Evolutionary conservation across 1,140 invertebrate genomes (phyloP).

Genomic region (Cyclina sinensis): DNA sequence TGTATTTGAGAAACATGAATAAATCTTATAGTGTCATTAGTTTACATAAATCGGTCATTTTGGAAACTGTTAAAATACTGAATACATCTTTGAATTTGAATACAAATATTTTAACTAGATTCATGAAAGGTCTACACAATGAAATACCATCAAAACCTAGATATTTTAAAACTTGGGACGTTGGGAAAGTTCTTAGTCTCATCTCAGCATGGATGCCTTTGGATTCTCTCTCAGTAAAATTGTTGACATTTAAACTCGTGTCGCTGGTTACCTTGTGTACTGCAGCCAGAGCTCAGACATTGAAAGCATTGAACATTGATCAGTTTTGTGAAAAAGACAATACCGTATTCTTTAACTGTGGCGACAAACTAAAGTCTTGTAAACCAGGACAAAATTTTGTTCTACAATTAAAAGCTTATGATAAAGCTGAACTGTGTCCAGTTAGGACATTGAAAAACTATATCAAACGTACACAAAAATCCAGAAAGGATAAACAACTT

Average conservation of each 20-base stretch:
- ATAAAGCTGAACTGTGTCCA: neutral
- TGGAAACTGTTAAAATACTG: slow-evolving; percentile 22
- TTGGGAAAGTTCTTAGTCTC: neutral
- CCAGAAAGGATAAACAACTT: slow-evolving; percentile 16
- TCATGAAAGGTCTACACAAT: slow-evolving; percentile 11
- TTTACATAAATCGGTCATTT: slow-evolving; percentile 19
- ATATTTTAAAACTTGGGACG: neutral
- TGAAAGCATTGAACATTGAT: slow-evolving; percentile 37
- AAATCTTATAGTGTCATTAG: slow-evolving; percentile 47
- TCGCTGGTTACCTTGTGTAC: neutral
- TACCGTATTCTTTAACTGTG: slow-evolving; percentile 1
- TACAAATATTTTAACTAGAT: slow-evolving; percentile 17
- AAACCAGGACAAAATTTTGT: neutral
- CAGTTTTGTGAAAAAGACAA: slow-evolving; percentile 6
- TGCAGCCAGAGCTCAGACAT: slow-evolving; percentile 3
- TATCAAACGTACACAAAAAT: neutral
- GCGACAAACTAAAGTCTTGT: neutral
- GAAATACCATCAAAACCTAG: neutral
- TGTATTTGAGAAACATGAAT: slow-evolving; percentile 34
- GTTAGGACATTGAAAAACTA: neutral
- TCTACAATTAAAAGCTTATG: neutral
- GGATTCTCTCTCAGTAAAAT: slow-evolving; percentile 24
- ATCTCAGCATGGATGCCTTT: neutral
- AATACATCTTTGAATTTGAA: neutral
- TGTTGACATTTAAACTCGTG: slow-evolving; percentile 20